Evolutionary conservation across 1,140 invertebrate genomes (phyloP).

Genomic region (Drosophila chauvacae): DNA sequence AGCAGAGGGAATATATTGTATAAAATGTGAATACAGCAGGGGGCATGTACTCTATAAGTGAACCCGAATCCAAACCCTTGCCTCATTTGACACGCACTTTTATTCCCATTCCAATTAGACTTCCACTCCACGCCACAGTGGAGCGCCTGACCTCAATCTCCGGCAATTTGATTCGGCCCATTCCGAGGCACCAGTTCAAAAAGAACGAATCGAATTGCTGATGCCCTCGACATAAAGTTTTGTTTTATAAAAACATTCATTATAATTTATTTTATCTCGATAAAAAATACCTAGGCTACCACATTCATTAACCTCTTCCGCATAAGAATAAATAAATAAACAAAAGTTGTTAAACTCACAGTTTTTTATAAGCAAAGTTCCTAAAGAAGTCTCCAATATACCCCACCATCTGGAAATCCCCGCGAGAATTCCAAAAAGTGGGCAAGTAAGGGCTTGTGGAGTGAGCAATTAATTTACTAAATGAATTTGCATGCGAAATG

Average conservation of each 20-base stretch:
- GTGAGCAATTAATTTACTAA: constrained; percentile 81
- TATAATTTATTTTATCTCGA: neutral
- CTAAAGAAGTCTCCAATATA: neutral
- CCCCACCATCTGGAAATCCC: constrained; percentile 1
- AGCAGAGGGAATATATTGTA: constrained; percentile 47
- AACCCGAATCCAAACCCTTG: constrained; percentile 29
- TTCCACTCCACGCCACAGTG: constrained; percentile 56
- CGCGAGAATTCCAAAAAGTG: constrained; percentile 32
- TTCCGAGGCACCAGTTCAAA: constrained; percentile 11
- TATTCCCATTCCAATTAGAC: constrained; percentile 12
- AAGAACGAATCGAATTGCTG: neutral
- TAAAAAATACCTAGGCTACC: neutral
- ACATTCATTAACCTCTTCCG: neutral
- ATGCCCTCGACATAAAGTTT: neutral
- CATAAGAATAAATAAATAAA: neutral
- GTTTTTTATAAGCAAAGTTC: neutral
- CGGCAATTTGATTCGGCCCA: constrained; percentile 61
- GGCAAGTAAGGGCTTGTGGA: constrained; percentile 54
- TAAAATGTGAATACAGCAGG: constrained; percentile 31
- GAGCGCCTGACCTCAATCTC: constrained; percentile 75
- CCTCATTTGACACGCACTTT: constrained; percentile 44
- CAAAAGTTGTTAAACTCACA: neutral
- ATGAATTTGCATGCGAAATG: constrained; percentile 82
- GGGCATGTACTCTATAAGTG: neutral
- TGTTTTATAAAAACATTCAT: neutral